Conservation (phyloP, 23 tunicate genomes). For the Aplidium turbinatum region DNA sequence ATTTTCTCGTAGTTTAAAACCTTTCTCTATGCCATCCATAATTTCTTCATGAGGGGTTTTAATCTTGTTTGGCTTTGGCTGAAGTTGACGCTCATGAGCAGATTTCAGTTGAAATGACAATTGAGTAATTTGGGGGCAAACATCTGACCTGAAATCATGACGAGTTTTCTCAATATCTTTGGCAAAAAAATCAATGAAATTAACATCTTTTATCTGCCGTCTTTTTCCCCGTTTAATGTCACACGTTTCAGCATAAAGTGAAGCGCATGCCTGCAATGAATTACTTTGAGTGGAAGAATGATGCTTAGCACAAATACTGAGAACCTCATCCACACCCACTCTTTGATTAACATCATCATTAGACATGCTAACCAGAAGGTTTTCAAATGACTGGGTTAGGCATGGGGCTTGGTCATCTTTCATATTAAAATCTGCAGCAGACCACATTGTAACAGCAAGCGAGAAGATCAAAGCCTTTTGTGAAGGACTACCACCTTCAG, state of each 20-base stretch:
- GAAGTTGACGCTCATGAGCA: constrained; percentile 55
- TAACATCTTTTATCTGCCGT: constrained; percentile 31
- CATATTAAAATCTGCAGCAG: constrained; percentile 85
- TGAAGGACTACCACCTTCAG: constrained; percentile 29
- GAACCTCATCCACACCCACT: constrained; percentile 61
- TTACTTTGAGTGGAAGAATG: constrained; percentile 55
- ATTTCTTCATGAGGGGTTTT: constrained; percentile 63
- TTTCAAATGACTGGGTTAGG: constrained; percentile 65
- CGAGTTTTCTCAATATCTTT: constrained; percentile 26
- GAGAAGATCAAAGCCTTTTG: constrained; percentile 64
- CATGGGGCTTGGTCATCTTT: constrained; percentile 80
- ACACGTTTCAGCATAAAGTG: constrained; percentile 71
- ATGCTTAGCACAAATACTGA: constrained; percentile 68
- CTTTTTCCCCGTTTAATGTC: constrained; percentile 48
- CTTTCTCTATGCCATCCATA: constrained; percentile 35
- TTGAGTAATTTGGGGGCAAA: constrained; percentile 52
- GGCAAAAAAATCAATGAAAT: constrained; percentile 36
- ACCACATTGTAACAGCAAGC: constrained; percentile 77
- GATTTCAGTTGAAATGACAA: constrained; percentile 52
- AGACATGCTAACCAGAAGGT: constrained; percentile 68
- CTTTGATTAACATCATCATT: constrained; percentile 60
- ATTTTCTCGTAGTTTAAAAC: constrained; percentile 26
- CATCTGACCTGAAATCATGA: constrained; percentile 32
- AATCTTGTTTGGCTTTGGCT: constrained; percentile 18
- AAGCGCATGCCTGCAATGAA: constrained; percentile 67